Percentiles rank a stretch among this genome's conserved stretches.
Evolutionary conservation across 2,113 vertebrate species (phyloP).

Genomic region (Tyrannus savana): DNA sequence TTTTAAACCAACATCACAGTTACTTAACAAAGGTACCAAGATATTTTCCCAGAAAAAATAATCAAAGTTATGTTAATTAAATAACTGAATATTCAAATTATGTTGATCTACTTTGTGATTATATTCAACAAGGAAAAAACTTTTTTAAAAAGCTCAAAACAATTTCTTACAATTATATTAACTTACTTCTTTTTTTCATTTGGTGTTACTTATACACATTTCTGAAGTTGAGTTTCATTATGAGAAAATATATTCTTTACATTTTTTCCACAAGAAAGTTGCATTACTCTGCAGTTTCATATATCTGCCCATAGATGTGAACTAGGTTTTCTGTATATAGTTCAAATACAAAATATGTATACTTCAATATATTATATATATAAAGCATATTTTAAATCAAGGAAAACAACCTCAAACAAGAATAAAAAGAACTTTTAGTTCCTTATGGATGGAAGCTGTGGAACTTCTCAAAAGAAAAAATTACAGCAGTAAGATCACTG

Average conservation of each 20-base stretch:
- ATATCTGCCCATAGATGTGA: background rate
- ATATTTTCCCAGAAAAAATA: background rate
- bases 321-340: background rate
- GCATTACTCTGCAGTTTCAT: background rate
- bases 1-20: background rate
- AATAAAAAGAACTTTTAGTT: too few species aligned
- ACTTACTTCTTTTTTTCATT: background rate
- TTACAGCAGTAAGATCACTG: too few species aligned
- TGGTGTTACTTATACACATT: background rate
- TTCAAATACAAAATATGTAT: background rate
- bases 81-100: background rate
- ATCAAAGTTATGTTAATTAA: background rate
- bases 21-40: background rate
- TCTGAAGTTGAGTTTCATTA: background rate
- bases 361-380: background rate
- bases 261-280: background rate
- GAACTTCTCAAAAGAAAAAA: too few species aligned
- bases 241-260: background rate
- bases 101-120: background rate
- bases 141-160: background rate
- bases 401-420: too few species aligned
- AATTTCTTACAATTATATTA: background rate
- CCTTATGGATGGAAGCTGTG: too few species aligned
- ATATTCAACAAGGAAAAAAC: background rate
- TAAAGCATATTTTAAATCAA: too few species aligned